Evolutionary conservation across 2,888 invertebrate species (phyloP).

Genomic region (Pyrgus malvae): DNA sequence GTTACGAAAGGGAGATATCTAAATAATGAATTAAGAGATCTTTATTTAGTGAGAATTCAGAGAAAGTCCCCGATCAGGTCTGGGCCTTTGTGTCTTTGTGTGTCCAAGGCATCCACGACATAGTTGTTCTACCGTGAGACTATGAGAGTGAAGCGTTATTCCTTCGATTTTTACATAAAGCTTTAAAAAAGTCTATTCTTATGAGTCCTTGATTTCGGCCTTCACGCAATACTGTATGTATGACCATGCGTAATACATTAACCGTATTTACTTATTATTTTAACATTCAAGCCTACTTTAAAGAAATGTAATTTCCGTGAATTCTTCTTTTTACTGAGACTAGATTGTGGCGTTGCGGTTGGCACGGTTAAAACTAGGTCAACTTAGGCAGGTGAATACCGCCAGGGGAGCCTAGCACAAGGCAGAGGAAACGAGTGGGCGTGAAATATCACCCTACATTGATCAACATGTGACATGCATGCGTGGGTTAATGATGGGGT

Average conservation of each 20-base stretch:
- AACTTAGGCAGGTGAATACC: conserved; percentile 31
- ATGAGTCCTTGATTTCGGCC: not conserved
- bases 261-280: conserved; percentile 5
- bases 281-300: conserved; percentile 18
- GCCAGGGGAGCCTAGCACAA: conserved; percentile 8
- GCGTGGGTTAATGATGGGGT: not conserved
- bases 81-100: too few relatives aligned
- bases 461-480: not conserved
- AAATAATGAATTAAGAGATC: too few relatives aligned
- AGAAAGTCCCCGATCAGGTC: too few relatives aligned
- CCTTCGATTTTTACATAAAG: too few relatives aligned
- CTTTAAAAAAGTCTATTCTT: too few relatives aligned
- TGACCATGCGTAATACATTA: not conserved
- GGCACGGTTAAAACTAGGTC: conserved; percentile 46
- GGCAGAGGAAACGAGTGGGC: conserved; percentile 14
- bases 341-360: conserved; percentile 39
- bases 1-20: too few relatives aligned
- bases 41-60: too few relatives aligned
- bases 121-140: too few relatives aligned
- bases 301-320: conserved; percentile 34
- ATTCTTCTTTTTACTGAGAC: conserved; percentile 40
- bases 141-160: too few relatives aligned
- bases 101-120: too few relatives aligned
- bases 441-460: conserved; percentile 27
- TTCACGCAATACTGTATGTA: not conserved